Conservation (phyloP, 2,113 vertebrate genomes). For the Rhinolophus sinicus region DNA sequence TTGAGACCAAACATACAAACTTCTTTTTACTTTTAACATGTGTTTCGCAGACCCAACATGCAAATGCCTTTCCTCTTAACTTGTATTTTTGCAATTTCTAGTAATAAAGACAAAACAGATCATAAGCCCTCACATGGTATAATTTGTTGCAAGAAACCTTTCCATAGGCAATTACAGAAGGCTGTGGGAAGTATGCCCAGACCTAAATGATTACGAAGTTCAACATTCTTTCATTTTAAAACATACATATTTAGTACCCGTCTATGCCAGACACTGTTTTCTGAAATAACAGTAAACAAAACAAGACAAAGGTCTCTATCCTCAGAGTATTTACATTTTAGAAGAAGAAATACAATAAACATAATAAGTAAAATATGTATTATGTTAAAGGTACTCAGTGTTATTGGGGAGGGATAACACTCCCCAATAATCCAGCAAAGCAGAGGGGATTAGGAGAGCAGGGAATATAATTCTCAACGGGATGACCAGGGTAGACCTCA, state of each 20-base stretch:
- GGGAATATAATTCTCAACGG: not conserved
- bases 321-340: not conserved
- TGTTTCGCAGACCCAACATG: not conserved
- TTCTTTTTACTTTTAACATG: not conserved
- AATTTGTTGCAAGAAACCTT: conserved; percentile 17
- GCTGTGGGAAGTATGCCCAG: not conserved
- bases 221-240: not conserved
- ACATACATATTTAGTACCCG: not conserved
- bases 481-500: not conserved
- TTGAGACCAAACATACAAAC: not conserved
- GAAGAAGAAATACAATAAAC: not conserved
- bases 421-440: not conserved
- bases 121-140: not conserved
- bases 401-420: too few relatives aligned
- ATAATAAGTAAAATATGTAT: not conserved
- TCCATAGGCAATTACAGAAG: not conserved
- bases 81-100: not conserved
- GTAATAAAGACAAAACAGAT: conserved; percentile 23
- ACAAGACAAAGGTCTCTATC: not conserved
- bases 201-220: not conserved
- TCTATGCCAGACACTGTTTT: not conserved
- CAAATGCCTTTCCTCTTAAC: not conserved
- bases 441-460: not conserved
- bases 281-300: not conserved
- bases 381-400: not conserved